Percentiles rank a stretch among this genome's conserved stretches.
phyloP scores from a whole-genome alignment of 2,888 invertebrate species.

The Macrostomum cliftonense region DNA sequence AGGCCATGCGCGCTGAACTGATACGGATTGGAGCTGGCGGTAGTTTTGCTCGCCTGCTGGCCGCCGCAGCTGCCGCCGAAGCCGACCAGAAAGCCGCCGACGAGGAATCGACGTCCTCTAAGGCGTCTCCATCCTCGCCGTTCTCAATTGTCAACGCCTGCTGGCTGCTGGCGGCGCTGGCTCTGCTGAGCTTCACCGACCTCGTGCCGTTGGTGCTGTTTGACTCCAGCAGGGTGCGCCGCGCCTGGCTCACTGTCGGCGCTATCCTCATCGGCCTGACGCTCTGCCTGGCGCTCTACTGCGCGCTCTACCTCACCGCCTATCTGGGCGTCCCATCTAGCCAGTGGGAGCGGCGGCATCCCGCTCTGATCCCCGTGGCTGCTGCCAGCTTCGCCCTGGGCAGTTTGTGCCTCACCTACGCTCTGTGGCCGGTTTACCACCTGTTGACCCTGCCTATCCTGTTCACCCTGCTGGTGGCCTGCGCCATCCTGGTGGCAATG shows the following conservation, averaged over 20 bases:
- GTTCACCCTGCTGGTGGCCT: conserved; percentile 29
- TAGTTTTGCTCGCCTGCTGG: too few species aligned
- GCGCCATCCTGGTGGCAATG: conserved; percentile 28
- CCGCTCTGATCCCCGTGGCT: conserved; percentile 30
- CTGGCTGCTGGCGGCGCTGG: conserved; percentile 27
- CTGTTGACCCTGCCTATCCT: conserved; percentile 28
- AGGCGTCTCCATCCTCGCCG: conserved; percentile 8
- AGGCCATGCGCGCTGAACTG: too few species aligned
- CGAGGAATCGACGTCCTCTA: too few species aligned
- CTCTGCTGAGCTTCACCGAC: conserved; percentile 29
- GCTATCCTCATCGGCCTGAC: conserved; percentile 20
- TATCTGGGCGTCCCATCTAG: conserved; percentile 27
- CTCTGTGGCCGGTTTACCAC: conserved; percentile 34
- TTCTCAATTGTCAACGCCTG: conserved; percentile 27
- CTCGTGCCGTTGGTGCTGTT: conserved; percentile 22
- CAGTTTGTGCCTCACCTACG: conserved; percentile 25
- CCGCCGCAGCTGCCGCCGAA: too few species aligned
- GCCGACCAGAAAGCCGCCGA: too few species aligned
- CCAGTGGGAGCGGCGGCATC: conserved; percentile 30
- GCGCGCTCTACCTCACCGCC: conserved; percentile 26
- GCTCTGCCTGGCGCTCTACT: conserved; percentile 23
- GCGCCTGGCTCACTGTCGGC: conserved; percentile 28
- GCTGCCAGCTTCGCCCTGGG: conserved; percentile 27
- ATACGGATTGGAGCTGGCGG: too few species aligned
- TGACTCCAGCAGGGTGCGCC: conserved; percentile 21